Conservation (phyloP, 2,888 invertebrate genomes). For the Xylocampa areola region DNA sequence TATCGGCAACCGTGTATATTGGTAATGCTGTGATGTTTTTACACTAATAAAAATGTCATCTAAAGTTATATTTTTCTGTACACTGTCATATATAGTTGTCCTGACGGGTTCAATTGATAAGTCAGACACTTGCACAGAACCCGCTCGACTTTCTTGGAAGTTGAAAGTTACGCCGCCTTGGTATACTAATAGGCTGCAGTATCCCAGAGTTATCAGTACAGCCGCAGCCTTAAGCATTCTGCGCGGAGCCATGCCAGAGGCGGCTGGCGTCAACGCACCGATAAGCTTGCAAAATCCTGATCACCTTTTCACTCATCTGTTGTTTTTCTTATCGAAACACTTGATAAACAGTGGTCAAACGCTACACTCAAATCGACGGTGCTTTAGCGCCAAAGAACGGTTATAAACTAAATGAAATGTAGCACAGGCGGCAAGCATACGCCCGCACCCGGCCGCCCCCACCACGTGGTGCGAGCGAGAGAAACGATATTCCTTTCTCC, state of each 20-base stretch:
- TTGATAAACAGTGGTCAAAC: constrained; percentile 71
- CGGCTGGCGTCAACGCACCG: constrained; percentile 80
- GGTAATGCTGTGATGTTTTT: constrained; percentile 97
- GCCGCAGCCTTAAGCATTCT: constrained; percentile 86
- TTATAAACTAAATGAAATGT: constrained; percentile 90
- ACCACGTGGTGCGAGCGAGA: constrained; percentile 83
- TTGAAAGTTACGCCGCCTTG: constrained; percentile 88
- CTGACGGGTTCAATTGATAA: constrained; percentile 87
- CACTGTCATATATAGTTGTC: constrained; percentile 78
- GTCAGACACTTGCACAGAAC: constrained; percentile 83
- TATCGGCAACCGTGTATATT: constrained; percentile 94
- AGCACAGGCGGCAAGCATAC: constrained; percentile 86
- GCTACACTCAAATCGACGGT: constrained; percentile 61
- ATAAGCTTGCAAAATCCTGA: constrained; percentile 73
- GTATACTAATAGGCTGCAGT: constrained; percentile 91
- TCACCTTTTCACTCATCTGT: constrained; percentile 86
- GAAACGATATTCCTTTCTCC: constrained; percentile 56
- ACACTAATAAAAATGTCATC: constrained; percentile 98
- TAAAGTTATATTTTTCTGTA: constrained; percentile 91
- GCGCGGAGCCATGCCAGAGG: constrained; percentile 84
- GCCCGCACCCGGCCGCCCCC: constrained; percentile 84
- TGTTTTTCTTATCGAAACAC: constrained; percentile 81
- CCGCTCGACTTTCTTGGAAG: constrained; percentile 85
- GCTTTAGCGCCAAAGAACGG: constrained; percentile 76
- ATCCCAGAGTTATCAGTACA: constrained; percentile 88